Evolutionary conservation across 2,888 invertebrate genomes (phyloP).

Genomic region (Sialis lutaria): DNA sequence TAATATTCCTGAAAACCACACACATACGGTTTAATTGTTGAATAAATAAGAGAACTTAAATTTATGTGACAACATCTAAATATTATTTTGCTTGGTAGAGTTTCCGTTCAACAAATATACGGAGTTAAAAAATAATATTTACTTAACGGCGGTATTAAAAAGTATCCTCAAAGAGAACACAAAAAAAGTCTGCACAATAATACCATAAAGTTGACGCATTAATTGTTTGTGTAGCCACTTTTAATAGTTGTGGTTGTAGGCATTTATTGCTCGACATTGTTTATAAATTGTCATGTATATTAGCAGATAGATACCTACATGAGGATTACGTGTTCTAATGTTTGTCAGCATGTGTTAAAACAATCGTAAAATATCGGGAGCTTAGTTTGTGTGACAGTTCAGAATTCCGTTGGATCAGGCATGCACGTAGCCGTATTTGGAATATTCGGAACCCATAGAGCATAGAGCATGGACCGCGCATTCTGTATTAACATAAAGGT

Average conservation of each 20-base stretch:
- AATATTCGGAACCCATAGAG: no score
- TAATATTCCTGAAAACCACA: no score
- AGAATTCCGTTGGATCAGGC: no score
- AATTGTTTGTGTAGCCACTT: slow-evolving; percentile 2
- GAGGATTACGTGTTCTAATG: slow-evolving; percentile 2
- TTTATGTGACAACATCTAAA: no score
- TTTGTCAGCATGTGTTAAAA: slow-evolving; percentile 3
- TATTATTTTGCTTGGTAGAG: no score
- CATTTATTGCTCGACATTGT: slow-evolving; percentile 14
- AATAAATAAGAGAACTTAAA: no score
- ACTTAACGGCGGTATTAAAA: not conserved
- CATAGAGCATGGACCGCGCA: no score
- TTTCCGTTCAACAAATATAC: not conserved
- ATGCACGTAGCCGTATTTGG: no score
- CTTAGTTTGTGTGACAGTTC: no score
- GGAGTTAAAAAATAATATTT: not conserved
- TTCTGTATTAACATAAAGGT: no score
- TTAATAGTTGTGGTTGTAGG: slow-evolving; percentile 1
- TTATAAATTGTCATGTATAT: slow-evolving; percentile 25
- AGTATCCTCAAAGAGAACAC: not conserved
- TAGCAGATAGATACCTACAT: slow-evolving; percentile 7
- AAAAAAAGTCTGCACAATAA: not conserved
- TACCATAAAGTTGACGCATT: slow-evolving; percentile 3
- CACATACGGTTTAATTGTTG: no score
- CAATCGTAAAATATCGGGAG: slow-evolving; percentile 1